Evolutionary conservation across 2,797 vertebrate genomes (phyloP).

Genomic region (Oophaga sylvatica): DNA sequence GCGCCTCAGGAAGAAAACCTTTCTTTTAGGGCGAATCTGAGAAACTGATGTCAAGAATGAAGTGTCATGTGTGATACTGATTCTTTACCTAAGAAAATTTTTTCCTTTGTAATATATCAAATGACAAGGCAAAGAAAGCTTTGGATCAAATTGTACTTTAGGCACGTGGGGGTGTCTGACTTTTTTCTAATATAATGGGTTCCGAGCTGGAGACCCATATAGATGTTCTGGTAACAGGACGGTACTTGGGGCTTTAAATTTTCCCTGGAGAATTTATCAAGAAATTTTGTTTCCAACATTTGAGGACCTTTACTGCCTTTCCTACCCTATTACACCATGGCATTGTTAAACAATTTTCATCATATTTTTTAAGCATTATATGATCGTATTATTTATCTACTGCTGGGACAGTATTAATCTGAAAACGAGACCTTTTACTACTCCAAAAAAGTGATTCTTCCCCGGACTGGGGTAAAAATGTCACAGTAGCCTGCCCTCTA

Average conservation of each 20-base stretch:
- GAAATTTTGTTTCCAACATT: too few relatives aligned
- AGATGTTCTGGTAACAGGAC: too few relatives aligned
- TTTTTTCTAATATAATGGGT: background rate
- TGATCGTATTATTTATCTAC: background rate
- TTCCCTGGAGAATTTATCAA: too few relatives aligned
- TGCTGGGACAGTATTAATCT: background rate
- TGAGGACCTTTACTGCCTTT: too few relatives aligned
- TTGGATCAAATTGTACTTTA: background rate
- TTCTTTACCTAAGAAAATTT: background rate
- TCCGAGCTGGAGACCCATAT: too few relatives aligned
- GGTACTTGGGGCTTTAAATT: too few relatives aligned
- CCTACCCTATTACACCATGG: background rate
- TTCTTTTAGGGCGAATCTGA: background rate
- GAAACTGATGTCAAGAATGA: background rate
- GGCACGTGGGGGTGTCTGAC: background rate
- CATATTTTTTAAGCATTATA: background rate
- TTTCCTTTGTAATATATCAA: conserved; percentile 6
- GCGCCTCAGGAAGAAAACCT: background rate
- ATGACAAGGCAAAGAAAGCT: conserved; percentile 5
- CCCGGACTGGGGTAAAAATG: background rate
- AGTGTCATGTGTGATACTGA: background rate
- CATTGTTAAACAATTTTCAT: background rate
- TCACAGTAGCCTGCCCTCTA: background rate
- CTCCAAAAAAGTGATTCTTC: background rate
- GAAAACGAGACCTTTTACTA: background rate